Base-by-base conservation (phyloP, 1,140 invertebrate species). In the Pinna nobilis region DNA sequence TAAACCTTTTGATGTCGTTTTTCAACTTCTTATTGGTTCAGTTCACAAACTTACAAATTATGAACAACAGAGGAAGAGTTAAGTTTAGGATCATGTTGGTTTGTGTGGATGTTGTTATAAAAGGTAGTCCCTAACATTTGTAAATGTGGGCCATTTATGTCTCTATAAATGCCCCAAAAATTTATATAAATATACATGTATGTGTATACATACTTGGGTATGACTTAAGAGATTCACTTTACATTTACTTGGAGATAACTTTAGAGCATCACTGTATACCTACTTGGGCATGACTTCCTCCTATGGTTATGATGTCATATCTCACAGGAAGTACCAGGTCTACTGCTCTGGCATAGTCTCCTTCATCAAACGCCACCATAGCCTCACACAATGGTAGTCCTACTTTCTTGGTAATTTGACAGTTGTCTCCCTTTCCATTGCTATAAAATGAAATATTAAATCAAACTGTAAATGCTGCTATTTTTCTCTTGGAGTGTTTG, bases 281-380 rank as follows among this genome's bases (percentile, higher is more conserved):
- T 78, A 88, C 88, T 82, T 91, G 91, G 49, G 90, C 90, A 83
- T 91, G 79, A 70, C 90, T 91, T 37, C 91, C 91, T 49, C 91
- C 90, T 63, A 91, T 90, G 44, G 82, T 77, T 35, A 87, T 57
- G 20, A 91, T 78, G 33, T 87, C 70, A 59, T 89, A 84, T 53
- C 86, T 74, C 15, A 90, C 78, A 13, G 89, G 84, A 44, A 82
- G 74, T 15, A 91, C 72, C 7, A 83, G 57, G 35, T 89, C 85
- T 49, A 89, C 87, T 44, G 82, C 81, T 32, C 80, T 68, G 9
- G 76, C 80, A 73, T 82, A 91, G n/a, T 87, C 70, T 53, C 76
- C 84, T 7, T 81, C 60, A 51, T 85, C 70, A 73, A 84, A 90
- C 20, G 81, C 82, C 41, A 82, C 65, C 60, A 90, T 72, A 13